A percentile compares a stretch with the other conserved stretches of the same genome.
These are phyloP conservation scores for Calypte anna DNA, from an alignment of 2,113 vertebrate species.

Conservation along the genomic window DNA sequence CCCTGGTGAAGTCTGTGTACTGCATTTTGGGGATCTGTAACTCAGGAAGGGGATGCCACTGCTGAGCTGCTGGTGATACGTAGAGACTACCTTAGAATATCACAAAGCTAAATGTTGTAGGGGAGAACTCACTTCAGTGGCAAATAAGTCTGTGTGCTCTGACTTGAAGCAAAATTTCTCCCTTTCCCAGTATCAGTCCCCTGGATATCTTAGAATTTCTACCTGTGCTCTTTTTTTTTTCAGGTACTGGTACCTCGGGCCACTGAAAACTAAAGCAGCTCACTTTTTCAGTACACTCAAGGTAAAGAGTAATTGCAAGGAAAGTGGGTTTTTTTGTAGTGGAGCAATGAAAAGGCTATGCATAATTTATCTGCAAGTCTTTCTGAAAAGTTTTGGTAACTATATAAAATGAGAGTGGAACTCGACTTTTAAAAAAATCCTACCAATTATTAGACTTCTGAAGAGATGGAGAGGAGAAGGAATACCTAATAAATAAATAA, in stretches of 20 bases:
- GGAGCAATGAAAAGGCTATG: neutral
- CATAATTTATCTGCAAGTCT: neutral
- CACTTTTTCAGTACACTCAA: slow-evolving; percentile 89
- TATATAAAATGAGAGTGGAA: neutral
- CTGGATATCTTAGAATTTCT: neutral
- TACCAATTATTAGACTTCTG: neutral
- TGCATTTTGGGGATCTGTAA: neutral
- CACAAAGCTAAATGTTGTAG: neutral
- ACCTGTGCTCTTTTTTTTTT: neutral
- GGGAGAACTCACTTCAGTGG: neutral
- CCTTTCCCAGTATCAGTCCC: neutral
- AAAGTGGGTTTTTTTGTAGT: neutral
- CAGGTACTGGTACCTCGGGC: slow-evolving; percentile 97
- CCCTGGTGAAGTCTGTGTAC: neutral
- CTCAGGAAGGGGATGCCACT: neutral
- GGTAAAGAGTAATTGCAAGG: slow-evolving; percentile 71
- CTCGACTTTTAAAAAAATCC: neutral
- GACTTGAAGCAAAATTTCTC: neutral
- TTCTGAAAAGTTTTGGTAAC: neutral
- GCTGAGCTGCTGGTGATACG: neutral
- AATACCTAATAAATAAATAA: neutral
- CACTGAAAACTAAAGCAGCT: slow-evolving; percentile 91
- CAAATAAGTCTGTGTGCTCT: neutral
- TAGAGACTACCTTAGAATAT: neutral
- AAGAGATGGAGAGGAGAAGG: neutral